Conservation (phyloP, 2,113 vertebrate species). For the Gobiocypris rarus region DNA sequence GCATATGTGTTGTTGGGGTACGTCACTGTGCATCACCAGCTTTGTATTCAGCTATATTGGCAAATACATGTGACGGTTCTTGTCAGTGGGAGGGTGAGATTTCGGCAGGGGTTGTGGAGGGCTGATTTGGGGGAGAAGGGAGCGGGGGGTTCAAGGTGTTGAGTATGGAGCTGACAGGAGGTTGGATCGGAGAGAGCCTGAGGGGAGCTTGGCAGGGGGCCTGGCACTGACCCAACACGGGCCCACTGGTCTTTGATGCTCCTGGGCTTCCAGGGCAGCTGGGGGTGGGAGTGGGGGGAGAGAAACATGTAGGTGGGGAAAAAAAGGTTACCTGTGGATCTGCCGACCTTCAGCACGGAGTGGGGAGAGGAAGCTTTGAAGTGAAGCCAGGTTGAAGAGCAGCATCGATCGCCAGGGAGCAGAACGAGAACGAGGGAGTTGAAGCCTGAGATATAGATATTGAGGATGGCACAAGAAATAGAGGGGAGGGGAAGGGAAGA, state of each 20-base stretch:
- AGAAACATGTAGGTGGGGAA: constrained; percentile 25
- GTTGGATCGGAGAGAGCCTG: constrained; percentile 67
- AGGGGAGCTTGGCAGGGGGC: constrained; percentile 68
- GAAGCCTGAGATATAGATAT: constrained; percentile 50
- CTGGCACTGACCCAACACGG: constrained; percentile 85
- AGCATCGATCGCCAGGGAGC: constrained; percentile 68
- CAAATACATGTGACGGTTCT: constrained; percentile 26
- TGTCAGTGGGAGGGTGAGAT: constrained; percentile 45
- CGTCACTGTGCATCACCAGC: constrained; percentile 1
- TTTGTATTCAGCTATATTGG: constrained; percentile 1
- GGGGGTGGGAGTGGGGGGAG: constrained; percentile 7
- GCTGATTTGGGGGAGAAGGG: constrained; percentile 28
- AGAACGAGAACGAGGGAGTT: constrained; percentile 42
- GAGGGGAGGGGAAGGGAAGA: constrained; percentile 2
- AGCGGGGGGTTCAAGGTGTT: constrained; percentile 47
- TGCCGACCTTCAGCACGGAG: constrained; percentile 67
- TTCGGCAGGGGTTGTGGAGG: constrained; percentile 30
- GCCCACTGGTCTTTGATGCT: constrained; percentile 83
- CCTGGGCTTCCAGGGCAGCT: constrained; percentile 65
- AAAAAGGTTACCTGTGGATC: constrained; percentile 78
- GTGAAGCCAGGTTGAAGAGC: constrained; percentile 73
- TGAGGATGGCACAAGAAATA: constrained; percentile 20
- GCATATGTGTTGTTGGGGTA: neutral
- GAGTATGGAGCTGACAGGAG: constrained; percentile 63
- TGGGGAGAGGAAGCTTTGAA: constrained; percentile 68